phyloP scores from a whole-genome alignment of 2,888 invertebrate species.

The Imbricaverruca yamaguchii region DNA sequence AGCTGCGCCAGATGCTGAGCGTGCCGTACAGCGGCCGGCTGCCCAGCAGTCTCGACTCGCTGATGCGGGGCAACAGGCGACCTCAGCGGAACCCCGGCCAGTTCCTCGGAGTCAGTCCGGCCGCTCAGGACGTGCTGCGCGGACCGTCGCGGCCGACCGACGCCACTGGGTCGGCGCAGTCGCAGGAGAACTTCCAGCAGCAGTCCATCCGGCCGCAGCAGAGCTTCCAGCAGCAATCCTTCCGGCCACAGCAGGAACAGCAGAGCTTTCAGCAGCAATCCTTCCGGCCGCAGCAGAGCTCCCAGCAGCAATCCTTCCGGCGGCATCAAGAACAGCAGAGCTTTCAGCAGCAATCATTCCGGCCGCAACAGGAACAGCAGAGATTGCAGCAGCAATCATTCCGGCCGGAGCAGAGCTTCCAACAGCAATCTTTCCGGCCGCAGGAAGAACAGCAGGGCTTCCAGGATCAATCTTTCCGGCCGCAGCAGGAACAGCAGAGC shows the following conservation, averaged over 20 bases:
- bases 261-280: not conserved
- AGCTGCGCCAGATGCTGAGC: conserved; percentile 6
- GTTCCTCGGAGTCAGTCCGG: not conserved
- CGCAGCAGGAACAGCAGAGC: too few relatives aligned
- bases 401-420: not conserved
- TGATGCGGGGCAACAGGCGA: not conserved
- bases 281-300: not conserved
- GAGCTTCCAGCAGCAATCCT: not conserved
- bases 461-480: too few relatives aligned
- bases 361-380: not conserved
- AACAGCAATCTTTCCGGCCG: too few relatives aligned
- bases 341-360: not conserved
- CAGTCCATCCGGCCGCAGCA: not conserved
- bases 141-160: not conserved
- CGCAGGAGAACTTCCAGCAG: not conserved
- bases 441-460: too few relatives aligned
- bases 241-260: not conserved
- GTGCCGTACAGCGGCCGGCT: not conserved
- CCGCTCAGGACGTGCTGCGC: not conserved
- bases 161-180: not conserved
- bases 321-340: too few relatives aligned
- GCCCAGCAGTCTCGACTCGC: not conserved
- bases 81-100: not conserved
- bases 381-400: not conserved
- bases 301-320: not conserved